These are phyloP conservation scores for Anoplopoma fimbria DNA, from an alignment of 2,113 vertebrate genomes.

Conservation along the genomic window DNA sequence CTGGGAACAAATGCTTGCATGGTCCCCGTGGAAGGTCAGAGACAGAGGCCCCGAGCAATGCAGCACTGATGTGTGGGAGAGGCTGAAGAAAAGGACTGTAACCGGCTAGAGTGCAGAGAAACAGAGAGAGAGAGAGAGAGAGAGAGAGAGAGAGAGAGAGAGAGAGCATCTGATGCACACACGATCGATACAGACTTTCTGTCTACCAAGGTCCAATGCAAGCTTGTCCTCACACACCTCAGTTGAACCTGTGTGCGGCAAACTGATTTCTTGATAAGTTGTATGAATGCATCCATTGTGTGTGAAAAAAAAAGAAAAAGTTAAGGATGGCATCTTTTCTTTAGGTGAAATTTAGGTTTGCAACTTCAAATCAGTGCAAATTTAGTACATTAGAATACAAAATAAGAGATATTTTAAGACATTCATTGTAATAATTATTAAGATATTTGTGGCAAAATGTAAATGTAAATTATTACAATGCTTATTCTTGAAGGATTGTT, in stretches of 20 bases:
- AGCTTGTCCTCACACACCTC: slow-evolving; percentile 8
- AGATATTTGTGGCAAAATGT: background rate
- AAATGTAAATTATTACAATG: background rate
- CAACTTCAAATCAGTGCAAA: background rate
- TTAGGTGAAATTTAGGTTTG: background rate
- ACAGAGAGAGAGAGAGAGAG: slow-evolving; percentile 40
- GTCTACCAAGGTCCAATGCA: slow-evolving; percentile 50
- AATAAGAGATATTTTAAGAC: background rate
- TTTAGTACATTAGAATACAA: background rate
- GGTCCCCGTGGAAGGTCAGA: slow-evolving; percentile 69
- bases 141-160: slow-evolving; percentile 40
- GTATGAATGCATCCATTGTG: background rate
- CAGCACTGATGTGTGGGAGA: slow-evolving; percentile 68
- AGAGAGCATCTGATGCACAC: slow-evolving; percentile 55
- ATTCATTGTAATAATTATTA: background rate
- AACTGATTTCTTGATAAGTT: background rate
- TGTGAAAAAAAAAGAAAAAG: background rate
- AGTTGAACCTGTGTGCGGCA: background rate
- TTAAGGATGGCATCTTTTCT: background rate
- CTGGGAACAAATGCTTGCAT: slow-evolving; percentile 82
- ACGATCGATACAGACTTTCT: slow-evolving; percentile 53
- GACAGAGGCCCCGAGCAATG: slow-evolving; percentile 58
- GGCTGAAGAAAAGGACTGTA: slow-evolving; percentile 51
- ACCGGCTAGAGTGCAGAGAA: slow-evolving; percentile 20
- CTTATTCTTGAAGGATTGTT: background rate